Conservation (phyloP, 2,888 invertebrate species). For the Kryphioiulus occultus region DNA sequence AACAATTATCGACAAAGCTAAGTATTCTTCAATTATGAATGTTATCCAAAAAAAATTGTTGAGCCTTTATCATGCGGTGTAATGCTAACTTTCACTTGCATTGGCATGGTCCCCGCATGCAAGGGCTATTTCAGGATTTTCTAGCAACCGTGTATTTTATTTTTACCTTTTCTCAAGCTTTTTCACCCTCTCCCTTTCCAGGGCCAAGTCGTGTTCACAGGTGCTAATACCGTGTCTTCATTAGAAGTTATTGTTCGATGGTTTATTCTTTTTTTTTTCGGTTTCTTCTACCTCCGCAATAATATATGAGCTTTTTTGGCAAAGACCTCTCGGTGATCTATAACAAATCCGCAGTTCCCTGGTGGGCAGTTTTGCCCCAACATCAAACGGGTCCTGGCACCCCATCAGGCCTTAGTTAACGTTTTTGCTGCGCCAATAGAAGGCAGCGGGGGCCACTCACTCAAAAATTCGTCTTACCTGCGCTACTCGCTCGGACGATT, state of each 20-base stretch:
- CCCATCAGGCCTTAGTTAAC: conserved; percentile 6
- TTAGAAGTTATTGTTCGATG: conserved; percentile 16
- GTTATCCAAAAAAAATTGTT: no score
- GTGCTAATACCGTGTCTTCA: conserved; percentile 17
- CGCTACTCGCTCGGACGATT: neutral
- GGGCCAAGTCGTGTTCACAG: neutral
- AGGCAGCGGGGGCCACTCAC: neutral
- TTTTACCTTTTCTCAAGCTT: neutral
- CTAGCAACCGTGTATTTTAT: neutral
- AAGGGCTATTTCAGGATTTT: no score
- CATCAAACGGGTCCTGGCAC: conserved; percentile 1
- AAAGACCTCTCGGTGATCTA: conserved; percentile 17
- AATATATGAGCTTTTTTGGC: neutral
- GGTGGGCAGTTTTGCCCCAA: conserved; percentile 23
- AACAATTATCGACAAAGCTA: no score
- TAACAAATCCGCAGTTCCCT: conserved; percentile 1
- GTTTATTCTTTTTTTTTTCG: conserved; percentile 6
- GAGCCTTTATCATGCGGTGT: no score
- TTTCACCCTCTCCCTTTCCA: neutral
- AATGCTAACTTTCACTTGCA: no score
- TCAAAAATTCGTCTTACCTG: neutral
- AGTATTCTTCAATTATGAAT: no score
- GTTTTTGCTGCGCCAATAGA: neutral
- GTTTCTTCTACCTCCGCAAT: neutral
- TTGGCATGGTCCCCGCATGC: no score